Evolutionary conservation across 1,140 invertebrate genomes (phyloP), one percentile per base, ranked within the genome.

Genomic region (Meloidogyne hapla): DNA sequence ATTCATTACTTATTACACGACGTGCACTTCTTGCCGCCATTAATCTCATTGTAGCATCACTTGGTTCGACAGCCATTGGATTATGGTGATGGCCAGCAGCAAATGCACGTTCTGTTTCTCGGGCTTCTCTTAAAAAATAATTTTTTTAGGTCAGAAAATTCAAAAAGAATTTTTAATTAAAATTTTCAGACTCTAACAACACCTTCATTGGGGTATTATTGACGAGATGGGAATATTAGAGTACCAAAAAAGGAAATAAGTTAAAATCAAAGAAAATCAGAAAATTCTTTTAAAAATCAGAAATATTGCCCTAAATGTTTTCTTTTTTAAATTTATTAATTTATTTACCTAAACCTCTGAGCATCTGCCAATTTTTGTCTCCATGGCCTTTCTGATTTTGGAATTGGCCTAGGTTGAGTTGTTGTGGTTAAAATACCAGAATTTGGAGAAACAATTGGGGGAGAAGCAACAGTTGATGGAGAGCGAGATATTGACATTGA

Each of bases 311-410:
- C n/a, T n/a, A n/a, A n/a, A n/a, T n/a, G n/a, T n/a, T 18, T 65
- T 18, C 3, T 26, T 65, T 65, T 65, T 26, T n/a, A 33, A 25
- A 65, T 65, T 4, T 42, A 15, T 45, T n/a, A 56, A 5, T 56
- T 56, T n/a, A 5, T 21, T 56, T 56, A 73, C 71, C 80, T 21
- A 4, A 81, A 33, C 26, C 74, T 66, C 12, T 75, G 75, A 21
- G 76, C 33, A 42, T 83, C 81, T 1, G 80, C 80, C 71, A 81
- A 64, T 45, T 75, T 61, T 69, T 83, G 80, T 56, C 80, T 40
- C 80, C 80, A 81, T 2, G 80, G 80, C 12, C 80, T 40, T 69
- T 81, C 80, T 21, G 76, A 64, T 63, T 83, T 83, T 9, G 80
- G 40, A 15, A 80, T 80, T 5, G 74, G 80, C 40, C 48, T 67